Evolutionary conservation across 2,888 invertebrate species (phyloP).

Genomic region (Perithous albicinctus): DNA sequence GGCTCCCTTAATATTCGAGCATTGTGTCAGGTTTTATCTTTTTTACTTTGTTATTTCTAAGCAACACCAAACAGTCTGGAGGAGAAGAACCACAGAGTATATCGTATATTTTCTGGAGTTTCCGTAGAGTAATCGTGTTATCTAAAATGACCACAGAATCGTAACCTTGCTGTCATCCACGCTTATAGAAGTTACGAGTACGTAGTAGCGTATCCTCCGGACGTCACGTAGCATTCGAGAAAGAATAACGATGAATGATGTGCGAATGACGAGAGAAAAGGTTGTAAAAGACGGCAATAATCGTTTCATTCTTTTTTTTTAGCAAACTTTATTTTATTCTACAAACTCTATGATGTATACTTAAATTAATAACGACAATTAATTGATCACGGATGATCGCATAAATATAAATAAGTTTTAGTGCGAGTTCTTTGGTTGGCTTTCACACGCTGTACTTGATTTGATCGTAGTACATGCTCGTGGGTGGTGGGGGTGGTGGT

Average conservation of each 20-base stretch:
- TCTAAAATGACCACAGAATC: slow-evolving; percentile 47
- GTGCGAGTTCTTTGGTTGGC: not conserved
- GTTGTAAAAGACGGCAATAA: not conserved
- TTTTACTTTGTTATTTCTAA: not conserved
- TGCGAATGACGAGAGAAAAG: not conserved
- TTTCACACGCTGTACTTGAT: slow-evolving; percentile 81
- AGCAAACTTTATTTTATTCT: slow-evolving; percentile 74
- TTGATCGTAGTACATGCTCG: slow-evolving; percentile 81
- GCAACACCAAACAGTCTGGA: slow-evolving; percentile 33
- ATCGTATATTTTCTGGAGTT: not conserved
- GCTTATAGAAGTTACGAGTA: slow-evolving; percentile 39
- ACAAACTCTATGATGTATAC: slow-evolving; percentile 61
- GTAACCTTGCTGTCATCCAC: slow-evolving; percentile 28
- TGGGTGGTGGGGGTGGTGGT: slow-evolving; percentile 70
- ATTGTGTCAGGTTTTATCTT: not conserved
- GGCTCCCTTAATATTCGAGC: not conserved
- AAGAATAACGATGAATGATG: not conserved
- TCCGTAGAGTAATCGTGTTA: slow-evolving; percentile 18
- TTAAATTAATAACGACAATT: slow-evolving; percentile 76
- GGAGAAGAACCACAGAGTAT: slow-evolving; percentile 9
- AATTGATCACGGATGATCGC: slow-evolving; percentile 64
- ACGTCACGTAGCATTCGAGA: slow-evolving; percentile 1
- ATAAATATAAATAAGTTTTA: slow-evolving; percentile 75
- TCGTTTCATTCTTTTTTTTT: slow-evolving; percentile 58
- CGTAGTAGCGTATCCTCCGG: slow-evolving; percentile 18